Percentiles rank a stretch among this genome's conserved stretches.
These are phyloP conservation scores for Platorchestia sp. DNA, from an alignment of 1,140 invertebrate species.

Conservation along the genomic window DNA sequence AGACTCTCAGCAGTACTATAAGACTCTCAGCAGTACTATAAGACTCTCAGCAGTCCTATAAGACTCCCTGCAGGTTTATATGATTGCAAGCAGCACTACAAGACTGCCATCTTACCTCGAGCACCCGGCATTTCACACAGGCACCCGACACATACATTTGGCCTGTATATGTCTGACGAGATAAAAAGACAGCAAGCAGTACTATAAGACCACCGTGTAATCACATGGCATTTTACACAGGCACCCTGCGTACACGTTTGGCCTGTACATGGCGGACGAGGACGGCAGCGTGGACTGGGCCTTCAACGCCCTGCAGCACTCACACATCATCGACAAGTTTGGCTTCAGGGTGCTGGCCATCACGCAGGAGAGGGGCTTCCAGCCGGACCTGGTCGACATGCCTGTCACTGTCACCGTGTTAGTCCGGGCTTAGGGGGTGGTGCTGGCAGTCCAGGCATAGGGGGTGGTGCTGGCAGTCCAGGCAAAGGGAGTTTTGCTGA, in stretches of 20 bases:
- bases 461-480: neutral
- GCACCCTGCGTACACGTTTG: neutral
- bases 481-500: neutral
- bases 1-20: too few relatives aligned
- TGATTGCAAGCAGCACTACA: too few relatives aligned
- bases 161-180: too few relatives aligned
- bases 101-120: too few relatives aligned
- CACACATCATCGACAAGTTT: slow-evolving; percentile 12
- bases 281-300: slow-evolving; percentile 40
- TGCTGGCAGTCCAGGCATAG: neutral
- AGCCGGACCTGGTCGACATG: neutral
- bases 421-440: neutral
- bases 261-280: slow-evolving; percentile 11
- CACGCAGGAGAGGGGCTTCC: neutral
- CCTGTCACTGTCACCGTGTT: slow-evolving; percentile 42
- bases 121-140: too few relatives aligned
- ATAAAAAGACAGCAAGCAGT: too few relatives aligned
- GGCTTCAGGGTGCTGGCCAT: slow-evolving; percentile 42
- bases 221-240: neutral
- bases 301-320: neutral
- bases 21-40: too few relatives aligned
- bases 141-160: too few relatives aligned
- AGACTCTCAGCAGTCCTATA: too few relatives aligned
- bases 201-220: too few relatives aligned
- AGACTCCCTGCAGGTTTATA: too few relatives aligned